Conservation (phyloP, 2,888 invertebrate genomes). For the Brachynemurus nebulosus region DNA sequence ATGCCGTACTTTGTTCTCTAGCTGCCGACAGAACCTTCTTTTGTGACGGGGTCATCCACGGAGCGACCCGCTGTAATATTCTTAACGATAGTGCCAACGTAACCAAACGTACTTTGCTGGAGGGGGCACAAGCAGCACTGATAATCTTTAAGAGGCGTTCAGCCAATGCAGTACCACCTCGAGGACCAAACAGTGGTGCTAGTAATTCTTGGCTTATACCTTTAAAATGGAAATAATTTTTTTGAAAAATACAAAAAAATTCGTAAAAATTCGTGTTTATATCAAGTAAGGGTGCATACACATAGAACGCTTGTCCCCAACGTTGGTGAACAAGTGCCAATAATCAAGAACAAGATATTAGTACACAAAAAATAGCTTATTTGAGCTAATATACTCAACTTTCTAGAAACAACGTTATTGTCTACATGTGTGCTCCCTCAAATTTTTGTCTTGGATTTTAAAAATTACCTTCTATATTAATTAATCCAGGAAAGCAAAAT, state of each 20-base stretch:
- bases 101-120: constrained; percentile 77
- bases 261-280: too few species aligned
- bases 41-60: constrained; percentile 50
- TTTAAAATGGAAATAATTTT: too few species aligned
- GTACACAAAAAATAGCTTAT: too few species aligned
- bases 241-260: too few species aligned
- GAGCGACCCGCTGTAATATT: constrained; percentile 56
- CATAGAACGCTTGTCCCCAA: too few species aligned
- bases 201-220: constrained; percentile 72
- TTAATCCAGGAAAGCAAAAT: background rate
- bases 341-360: too few species aligned
- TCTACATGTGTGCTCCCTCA: too few species aligned
- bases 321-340: too few species aligned
- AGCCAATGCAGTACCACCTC: constrained; percentile 60
- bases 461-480: background rate
- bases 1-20: constrained; percentile 66
- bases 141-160: constrained; percentile 75
- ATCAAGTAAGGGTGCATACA: too few species aligned
- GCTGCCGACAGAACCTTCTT: constrained; percentile 54
- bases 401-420: too few species aligned
- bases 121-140: constrained; percentile 74
- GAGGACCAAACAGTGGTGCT: constrained; percentile 59
- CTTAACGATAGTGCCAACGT: constrained; percentile 82
- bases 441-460: background rate
- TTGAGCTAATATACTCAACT: too few species aligned